phyloP scores from a whole-genome alignment of 2,113 vertebrate species.

The Vicugna pacos region DNA sequence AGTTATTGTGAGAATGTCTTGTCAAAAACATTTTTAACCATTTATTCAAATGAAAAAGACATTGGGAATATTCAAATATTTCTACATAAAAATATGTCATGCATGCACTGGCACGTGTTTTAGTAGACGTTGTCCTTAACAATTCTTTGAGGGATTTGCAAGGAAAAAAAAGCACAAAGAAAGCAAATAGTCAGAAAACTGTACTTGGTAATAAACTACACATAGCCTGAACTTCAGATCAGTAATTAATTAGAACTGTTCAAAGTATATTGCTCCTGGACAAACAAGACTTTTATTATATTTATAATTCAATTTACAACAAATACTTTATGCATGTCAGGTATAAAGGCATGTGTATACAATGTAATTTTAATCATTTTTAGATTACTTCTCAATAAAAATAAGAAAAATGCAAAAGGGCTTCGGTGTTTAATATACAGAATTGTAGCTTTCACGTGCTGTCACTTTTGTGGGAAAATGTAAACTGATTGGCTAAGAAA shows the following conservation, averaged over 20 bases:
- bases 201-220: neutral
- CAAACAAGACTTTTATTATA: conserved; percentile 50
- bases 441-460: conserved; percentile 25
- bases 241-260: conserved; percentile 56
- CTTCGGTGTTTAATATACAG: conserved; percentile 22
- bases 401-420: neutral
- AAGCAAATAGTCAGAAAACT: conserved; percentile 25
- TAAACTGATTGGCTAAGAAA: conserved; percentile 49
- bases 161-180: neutral
- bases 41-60: conserved; percentile 51
- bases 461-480: conserved; percentile 37
- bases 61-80: neutral
- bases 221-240: conserved; percentile 24
- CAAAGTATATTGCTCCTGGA: conserved; percentile 16
- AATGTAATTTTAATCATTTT: conserved; percentile 47
- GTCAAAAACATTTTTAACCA: conserved; percentile 8
- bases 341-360: conserved; percentile 2
- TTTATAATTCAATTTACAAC: conserved; percentile 65
- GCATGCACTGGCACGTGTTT: neutral
- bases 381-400: conserved; percentile 53
- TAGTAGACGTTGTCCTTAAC: neutral
- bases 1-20: neutral
- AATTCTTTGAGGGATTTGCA: neutral
- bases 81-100: neutral
- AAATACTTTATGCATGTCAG: neutral